These are phyloP conservation scores for Centroberyx gerrardi DNA, from an alignment of 2,797 vertebrate species.

Conservation along the genomic window DNA sequence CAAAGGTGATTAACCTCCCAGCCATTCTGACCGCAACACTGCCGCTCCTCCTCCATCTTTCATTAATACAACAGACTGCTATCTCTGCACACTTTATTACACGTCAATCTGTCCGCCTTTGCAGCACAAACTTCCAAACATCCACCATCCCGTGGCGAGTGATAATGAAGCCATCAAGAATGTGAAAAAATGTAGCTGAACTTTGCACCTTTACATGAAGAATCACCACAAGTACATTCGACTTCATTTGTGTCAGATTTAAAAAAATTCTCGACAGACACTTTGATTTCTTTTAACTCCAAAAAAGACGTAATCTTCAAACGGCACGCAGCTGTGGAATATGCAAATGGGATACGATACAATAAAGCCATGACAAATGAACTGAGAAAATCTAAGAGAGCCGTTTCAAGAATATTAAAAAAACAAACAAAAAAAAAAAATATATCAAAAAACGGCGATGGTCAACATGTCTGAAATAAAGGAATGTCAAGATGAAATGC, in stretches of 20 bases:
- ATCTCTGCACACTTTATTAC: conserved; percentile 32
- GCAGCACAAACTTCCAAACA: conserved; percentile 28
- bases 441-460: neutral
- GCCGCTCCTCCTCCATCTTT: conserved; percentile 56
- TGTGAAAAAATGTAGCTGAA: conserved; percentile 26
- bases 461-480: conserved; percentile 6
- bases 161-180: neutral
- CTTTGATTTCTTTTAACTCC: no score
- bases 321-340: neutral
- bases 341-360: neutral
- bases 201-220: conserved; percentile 27
- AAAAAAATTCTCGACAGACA: neutral
- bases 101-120: conserved; percentile 18
- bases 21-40: conserved; percentile 68
- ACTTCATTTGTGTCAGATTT: neutral
- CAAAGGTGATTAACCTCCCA: conserved; percentile 78
- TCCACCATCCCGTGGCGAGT: neutral
- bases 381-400: neutral
- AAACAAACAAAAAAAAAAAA: neutral
- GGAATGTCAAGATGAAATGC: conserved; percentile 22
- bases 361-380: neutral
- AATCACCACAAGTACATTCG: neutral
- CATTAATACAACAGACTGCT: conserved; percentile 44
- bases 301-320: neutral
- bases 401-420: neutral